These are phyloP conservation scores for Tetragonula carbonaria DNA, from an alignment of 2,888 invertebrate species.

Conservation along the genomic window DNA sequence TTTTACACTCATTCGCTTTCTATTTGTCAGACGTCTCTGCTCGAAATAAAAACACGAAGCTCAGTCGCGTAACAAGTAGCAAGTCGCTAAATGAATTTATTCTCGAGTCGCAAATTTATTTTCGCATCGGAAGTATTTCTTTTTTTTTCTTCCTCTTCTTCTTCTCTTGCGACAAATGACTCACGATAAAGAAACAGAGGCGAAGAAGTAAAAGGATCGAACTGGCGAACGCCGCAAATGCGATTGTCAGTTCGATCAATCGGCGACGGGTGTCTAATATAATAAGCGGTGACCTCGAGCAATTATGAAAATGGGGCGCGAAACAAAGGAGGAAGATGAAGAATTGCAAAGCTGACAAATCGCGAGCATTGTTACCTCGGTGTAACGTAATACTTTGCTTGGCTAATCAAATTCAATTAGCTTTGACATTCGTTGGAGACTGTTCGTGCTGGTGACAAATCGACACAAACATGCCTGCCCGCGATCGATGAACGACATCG, in stretches of 20 bases:
- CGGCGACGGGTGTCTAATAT: not conserved
- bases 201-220: not conserved
- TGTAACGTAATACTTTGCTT: conserved; percentile 28
- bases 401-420: conserved; percentile 54
- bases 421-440: conserved; percentile 39
- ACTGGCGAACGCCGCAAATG: not conserved
- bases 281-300: conserved; percentile 14
- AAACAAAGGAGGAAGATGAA: conserved; percentile 37
- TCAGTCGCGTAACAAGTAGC: not conserved
- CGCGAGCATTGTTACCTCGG: conserved; percentile 31
- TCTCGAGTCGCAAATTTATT: not conserved
- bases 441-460: conserved; percentile 36
- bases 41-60: not conserved
- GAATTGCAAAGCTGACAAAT: conserved; percentile 43
- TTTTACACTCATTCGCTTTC: too few relatives aligned
- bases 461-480: conserved; percentile 10
- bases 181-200: conserved; percentile 12
- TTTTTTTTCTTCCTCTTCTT: not conserved
- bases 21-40: not conserved
- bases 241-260: not conserved
- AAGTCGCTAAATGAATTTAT: not conserved
- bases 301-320: conserved; percentile 44
- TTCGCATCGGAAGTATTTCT: not conserved
- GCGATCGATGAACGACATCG: conserved; percentile 22
- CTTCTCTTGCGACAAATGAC: not conserved